Percentiles rank a stretch among this genome's conserved stretches.
Evolutionary conservation across 2,797 vertebrate species (phyloP).

Genomic region (Sebastes trivittatus): DNA sequence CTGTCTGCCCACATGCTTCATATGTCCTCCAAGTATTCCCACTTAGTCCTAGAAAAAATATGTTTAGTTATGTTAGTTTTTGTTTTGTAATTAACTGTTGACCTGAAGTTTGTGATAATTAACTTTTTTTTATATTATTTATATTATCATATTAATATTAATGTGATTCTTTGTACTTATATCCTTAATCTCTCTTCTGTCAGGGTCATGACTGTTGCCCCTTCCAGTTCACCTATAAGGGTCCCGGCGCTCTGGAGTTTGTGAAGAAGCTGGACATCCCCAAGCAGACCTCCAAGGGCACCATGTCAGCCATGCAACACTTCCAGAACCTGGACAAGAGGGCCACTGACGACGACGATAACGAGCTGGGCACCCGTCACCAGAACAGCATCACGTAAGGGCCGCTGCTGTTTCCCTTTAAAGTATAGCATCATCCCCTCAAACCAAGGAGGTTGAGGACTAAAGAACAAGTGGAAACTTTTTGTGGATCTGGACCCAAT

Average conservation of each 20-base stretch:
- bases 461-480: neutral
- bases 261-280: constrained; percentile 81
- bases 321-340: constrained; percentile 86
- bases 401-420: neutral
- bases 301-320: constrained; percentile 84
- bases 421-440: too few relatives aligned
- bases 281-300: constrained; percentile 78
- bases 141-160: neutral
- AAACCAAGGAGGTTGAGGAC: neutral
- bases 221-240: constrained; percentile 81
- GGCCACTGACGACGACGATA: constrained; percentile 77
- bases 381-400: constrained; percentile 86
- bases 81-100: neutral
- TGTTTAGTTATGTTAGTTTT: too few relatives aligned
- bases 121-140: neutral
- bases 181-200: neutral
- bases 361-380: constrained; percentile 74
- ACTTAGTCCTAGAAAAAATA: too few relatives aligned
- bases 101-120: neutral
- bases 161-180: neutral
- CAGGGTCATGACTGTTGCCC: constrained; percentile 87
- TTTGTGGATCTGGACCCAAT: neutral
- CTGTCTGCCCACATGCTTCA: neutral
- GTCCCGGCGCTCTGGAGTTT: constrained; percentile 70
- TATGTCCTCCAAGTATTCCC: neutral